These are phyloP conservation scores for Nymphalis urticae DNA, from an alignment of 2,888 invertebrate genomes.

Conservation along the genomic window DNA sequence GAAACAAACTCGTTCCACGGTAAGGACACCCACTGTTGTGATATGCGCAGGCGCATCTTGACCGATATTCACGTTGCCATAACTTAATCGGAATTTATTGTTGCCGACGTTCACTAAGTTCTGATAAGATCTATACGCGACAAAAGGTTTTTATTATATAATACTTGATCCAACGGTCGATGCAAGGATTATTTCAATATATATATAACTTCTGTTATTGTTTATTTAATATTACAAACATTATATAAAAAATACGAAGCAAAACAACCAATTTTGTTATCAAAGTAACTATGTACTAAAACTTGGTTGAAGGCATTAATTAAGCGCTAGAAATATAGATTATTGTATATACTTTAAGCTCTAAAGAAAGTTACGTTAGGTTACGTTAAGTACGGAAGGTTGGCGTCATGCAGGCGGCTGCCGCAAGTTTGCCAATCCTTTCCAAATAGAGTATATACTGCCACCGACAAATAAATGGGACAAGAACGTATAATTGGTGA, in stretches of 20 bases:
- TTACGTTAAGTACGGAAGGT: too few species aligned
- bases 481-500: too few species aligned
- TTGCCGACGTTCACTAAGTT: neutral
- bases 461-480: too few species aligned
- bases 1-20: constrained; percentile 8
- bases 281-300: too few species aligned
- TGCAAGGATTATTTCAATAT: neutral
- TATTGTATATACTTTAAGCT: too few species aligned
- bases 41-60: constrained; percentile 28
- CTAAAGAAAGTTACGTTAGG: too few species aligned
- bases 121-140: constrained; percentile 2
- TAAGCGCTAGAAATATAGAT: too few species aligned
- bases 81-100: constrained; percentile 17
- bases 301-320: too few species aligned
- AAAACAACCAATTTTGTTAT: too few species aligned
- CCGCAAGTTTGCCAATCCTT: too few species aligned
- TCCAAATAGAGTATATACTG: too few species aligned
- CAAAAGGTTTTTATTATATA: constrained; percentile 6
- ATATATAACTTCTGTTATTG: neutral
- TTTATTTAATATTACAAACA: neutral
- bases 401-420: too few species aligned
- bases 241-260: neutral
- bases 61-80: constrained; percentile 28
- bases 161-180: neutral
- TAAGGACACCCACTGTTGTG: constrained; percentile 12